Percentiles rank a stretch among this genome's conserved stretches.
Evolutionary conservation across 2,797 vertebrate species (phyloP).

Genomic region (Gadopsis marmoratus): DNA sequence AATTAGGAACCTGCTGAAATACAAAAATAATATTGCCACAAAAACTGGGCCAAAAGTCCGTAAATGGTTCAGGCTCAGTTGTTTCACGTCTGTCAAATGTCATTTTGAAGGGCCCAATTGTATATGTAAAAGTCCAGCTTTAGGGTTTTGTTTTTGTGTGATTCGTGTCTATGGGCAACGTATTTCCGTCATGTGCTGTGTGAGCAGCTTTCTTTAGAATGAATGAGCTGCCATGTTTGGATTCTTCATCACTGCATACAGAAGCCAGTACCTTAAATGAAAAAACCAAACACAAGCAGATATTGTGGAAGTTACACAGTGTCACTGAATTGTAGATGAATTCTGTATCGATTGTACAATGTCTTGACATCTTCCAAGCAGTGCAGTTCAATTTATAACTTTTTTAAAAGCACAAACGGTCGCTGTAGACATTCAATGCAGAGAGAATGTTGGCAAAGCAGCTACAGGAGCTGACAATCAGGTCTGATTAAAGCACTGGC

Average conservation of each 20-base stretch:
- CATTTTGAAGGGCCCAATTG: neutral
- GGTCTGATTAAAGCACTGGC: conserved; percentile 31
- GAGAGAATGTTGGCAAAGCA: conserved; percentile 23
- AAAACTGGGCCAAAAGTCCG: conserved; percentile 3
- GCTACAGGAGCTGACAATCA: conserved; percentile 27
- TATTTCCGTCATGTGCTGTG: neutral
- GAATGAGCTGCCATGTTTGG: neutral
- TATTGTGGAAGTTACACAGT: conserved; percentile 5
- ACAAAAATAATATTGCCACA: neutral
- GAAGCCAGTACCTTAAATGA: conserved; percentile 1
- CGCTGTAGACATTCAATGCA: neutral
- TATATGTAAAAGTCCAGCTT: too few relatives aligned
- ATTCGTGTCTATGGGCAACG: conserved; percentile 6
- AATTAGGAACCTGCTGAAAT: conserved; percentile 3
- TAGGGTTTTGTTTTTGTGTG: neutral
- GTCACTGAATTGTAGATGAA: conserved; percentile 1
- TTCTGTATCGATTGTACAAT: neutral
- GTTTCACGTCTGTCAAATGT: conserved; percentile 11
- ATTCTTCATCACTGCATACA: conserved; percentile 5
- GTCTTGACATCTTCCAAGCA: conserved; percentile 18
- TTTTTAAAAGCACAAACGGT: conserved; percentile 20
- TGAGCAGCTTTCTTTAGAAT: neutral
- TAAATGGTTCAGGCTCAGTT: neutral
- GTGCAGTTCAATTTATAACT: neutral
- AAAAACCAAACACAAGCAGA: conserved; percentile 10